A percentile compares a stretch with the other conserved stretches of the same genome.
Conservation (phyloP, 2,113 vertebrate genomes). For the Hoplias malabaricus region DNA sequence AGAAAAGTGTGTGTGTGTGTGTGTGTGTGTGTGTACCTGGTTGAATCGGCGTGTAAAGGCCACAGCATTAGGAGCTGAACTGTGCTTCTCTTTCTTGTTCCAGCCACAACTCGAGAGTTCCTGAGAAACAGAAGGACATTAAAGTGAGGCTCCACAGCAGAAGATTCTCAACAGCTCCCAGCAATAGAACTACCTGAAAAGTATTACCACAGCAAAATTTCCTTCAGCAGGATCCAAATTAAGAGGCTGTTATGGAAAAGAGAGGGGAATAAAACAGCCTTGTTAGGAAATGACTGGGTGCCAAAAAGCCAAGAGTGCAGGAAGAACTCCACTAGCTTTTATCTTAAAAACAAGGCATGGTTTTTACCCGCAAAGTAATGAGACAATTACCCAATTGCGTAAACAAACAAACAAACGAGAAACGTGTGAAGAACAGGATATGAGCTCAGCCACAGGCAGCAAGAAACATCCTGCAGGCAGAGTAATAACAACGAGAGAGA, state of each 20-base stretch:
- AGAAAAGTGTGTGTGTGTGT: slow-evolving; percentile 50
- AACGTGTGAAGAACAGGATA: neutral
- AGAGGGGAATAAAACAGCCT: neutral
- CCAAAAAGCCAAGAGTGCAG: neutral
- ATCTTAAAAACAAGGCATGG: neutral
- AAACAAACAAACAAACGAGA: slow-evolving; percentile 14
- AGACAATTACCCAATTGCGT: neutral
- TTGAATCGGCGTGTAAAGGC: slow-evolving; percentile 98
- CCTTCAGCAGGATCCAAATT: neutral
- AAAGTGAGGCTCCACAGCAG: neutral
- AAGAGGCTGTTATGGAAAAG: neutral
- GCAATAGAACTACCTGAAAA: neutral
- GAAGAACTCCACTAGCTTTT: neutral
- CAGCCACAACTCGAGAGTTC: slow-evolving; percentile 98
- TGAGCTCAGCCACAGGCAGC: neutral
- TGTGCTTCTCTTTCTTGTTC: slow-evolving; percentile 99
- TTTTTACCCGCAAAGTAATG: neutral
- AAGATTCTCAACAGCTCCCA: neutral
- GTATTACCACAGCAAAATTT: neutral
- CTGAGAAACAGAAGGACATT: slow-evolving; percentile 66
- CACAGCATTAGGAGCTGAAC: slow-evolving; percentile 94
- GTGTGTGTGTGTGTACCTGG: slow-evolving; percentile 78
- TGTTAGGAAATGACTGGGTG: neutral
- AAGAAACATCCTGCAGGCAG: neutral
- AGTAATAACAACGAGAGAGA: neutral